Evolutionary conservation across 2,888 invertebrate genomes (phyloP).

Genomic region (Lagria hirta): DNA sequence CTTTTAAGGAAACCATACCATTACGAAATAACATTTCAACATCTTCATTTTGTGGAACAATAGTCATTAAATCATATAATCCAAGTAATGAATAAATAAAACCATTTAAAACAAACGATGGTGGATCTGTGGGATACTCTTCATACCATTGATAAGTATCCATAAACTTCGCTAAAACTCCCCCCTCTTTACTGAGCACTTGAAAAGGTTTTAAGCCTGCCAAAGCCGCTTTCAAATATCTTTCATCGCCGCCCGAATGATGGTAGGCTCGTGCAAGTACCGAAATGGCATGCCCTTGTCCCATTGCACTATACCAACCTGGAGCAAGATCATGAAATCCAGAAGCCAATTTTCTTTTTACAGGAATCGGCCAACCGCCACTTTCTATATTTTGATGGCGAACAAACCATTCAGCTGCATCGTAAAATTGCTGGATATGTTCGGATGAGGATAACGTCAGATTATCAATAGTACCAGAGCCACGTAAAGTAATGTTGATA

Average conservation of each 20-base stretch:
- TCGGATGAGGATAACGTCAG: slow-evolving; percentile 78
- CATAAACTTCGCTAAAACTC: slow-evolving; percentile 83
- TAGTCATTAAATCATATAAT: slow-evolving; percentile 88
- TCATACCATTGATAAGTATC: slow-evolving; percentile 93
- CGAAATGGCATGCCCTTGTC: slow-evolving; percentile 96
- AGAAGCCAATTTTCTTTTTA: slow-evolving; percentile 69
- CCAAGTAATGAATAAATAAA: slow-evolving; percentile 97
- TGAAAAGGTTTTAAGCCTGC: slow-evolving; percentile 79
- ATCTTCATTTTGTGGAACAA: slow-evolving; percentile 68
- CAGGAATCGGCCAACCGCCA: slow-evolving; percentile 95
- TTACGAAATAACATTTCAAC: slow-evolving; percentile 77
- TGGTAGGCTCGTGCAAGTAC: slow-evolving; percentile 89
- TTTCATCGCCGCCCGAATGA: slow-evolving; percentile 72
- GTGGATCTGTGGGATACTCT: slow-evolving; percentile 95
- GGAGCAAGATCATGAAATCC: slow-evolving; percentile 77
- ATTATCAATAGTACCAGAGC: slow-evolving; percentile 70
- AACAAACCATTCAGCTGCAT: slow-evolving; percentile 92
- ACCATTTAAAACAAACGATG: slow-evolving; percentile 95
- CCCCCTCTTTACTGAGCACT: slow-evolving; percentile 72
- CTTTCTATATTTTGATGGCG: slow-evolving; percentile 76
- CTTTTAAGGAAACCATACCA: slow-evolving; percentile 84
- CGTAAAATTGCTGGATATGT: slow-evolving; percentile 88
- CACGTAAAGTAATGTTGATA: slow-evolving; percentile 49
- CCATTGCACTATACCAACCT: slow-evolving; percentile 96
- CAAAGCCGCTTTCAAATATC: slow-evolving; percentile 80